Evolutionary conservation across 1,140 invertebrate species (phyloP).

Genomic region (Magallana ariakensis): DNA sequence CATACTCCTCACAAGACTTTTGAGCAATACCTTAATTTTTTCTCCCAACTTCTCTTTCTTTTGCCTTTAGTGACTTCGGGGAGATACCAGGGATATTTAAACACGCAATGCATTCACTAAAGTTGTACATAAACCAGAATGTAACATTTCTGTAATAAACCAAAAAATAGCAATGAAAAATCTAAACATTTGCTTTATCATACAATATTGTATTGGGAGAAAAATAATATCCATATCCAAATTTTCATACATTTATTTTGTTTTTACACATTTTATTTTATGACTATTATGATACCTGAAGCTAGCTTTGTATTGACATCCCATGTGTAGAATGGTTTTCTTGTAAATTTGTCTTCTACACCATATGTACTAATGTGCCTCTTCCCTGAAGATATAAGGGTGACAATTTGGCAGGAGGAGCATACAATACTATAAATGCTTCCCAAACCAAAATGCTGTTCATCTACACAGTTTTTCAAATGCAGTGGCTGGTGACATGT

Average conservation of each 20-base stretch:
- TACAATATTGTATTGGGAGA: background rate
- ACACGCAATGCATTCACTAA: background rate
- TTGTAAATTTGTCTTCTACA: background rate
- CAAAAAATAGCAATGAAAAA: background rate
- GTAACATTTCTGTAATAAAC: background rate
- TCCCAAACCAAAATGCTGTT: background rate
- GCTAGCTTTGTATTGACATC: background rate
- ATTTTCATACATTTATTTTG: background rate
- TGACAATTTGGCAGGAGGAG: background rate
- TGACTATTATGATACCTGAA: background rate
- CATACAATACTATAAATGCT: background rate
- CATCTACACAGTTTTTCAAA: background rate
- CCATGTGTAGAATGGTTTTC: background rate
- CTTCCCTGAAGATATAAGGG: background rate
- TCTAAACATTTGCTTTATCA: background rate
- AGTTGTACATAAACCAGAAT: background rate
- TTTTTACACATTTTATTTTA: background rate
- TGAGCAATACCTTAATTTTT: background rate
- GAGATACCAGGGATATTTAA: conserved; percentile 10
- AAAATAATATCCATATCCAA: background rate
- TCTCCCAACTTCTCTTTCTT: background rate
- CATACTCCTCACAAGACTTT: background rate
- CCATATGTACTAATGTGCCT: background rate
- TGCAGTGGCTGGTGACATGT: background rate
- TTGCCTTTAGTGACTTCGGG: background rate